Percentiles rank a stretch among this genome's conserved stretches.
Evolutionary conservation across 2,797 vertebrate species (phyloP).

Genomic region (Chaetophractus vellerosus): DNA sequence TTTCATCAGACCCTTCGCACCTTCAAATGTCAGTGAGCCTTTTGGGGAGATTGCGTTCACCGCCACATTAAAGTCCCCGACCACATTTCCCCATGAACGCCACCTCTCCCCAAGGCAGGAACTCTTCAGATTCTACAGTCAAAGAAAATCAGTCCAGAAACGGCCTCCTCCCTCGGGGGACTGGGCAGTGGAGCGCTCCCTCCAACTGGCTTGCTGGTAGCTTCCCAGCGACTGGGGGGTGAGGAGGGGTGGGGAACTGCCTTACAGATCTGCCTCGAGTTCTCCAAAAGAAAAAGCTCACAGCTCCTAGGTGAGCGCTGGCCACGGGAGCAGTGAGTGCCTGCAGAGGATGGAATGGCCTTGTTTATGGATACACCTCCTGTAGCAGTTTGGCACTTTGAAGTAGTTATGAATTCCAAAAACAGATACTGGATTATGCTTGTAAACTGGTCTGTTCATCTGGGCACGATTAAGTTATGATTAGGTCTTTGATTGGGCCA

Average conservation of each 20-base stretch:
- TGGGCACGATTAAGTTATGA: no score
- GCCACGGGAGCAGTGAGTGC: background rate
- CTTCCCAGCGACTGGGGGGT: background rate
- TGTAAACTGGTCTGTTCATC: no score
- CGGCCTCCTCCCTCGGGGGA: background rate
- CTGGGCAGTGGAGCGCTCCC: background rate
- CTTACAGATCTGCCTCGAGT: slow-evolving; percentile 4
- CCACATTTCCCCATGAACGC: slow-evolving; percentile 72
- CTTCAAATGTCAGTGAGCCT: slow-evolving; percentile 71
- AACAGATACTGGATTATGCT: no score
- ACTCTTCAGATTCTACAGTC: slow-evolving; percentile 34
- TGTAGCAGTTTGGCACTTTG: no score
- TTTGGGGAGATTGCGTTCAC: slow-evolving; percentile 71
- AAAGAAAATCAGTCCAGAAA: background rate
- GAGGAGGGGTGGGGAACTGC: background rate
- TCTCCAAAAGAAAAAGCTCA: background rate
- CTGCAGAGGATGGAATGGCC: background rate
- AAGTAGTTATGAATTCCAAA: no score
- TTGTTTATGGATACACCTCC: background rate
- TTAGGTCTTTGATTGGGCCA: no score
- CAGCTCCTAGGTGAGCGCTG: background rate
- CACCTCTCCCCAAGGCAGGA: slow-evolving; percentile 14
- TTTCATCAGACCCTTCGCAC: background rate
- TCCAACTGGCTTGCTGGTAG: background rate
- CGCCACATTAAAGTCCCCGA: slow-evolving; percentile 24